Percentiles rank a stretch among this genome's conserved stretches.
Evolutionary conservation across 1,140 invertebrate genomes (phyloP).

Genomic region (Euglossa dilemma): DNA sequence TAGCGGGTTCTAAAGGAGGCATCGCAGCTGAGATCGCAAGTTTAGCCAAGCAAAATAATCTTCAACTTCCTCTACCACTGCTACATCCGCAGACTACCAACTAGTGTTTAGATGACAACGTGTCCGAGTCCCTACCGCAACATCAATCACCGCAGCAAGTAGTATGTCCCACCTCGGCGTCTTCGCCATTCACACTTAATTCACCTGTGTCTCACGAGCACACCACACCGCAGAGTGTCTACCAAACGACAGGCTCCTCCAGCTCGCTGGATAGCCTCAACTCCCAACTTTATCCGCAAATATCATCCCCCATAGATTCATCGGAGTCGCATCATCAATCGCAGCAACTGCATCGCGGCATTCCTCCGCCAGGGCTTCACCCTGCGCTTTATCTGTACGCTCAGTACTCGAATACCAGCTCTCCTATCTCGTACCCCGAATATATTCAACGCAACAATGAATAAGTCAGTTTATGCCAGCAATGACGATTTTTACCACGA

Average conservation of each 20-base stretch:
- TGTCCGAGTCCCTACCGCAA: constrained; percentile 70
- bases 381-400: constrained; percentile 81
- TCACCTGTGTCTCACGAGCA: constrained; percentile 75
- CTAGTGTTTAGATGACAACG: constrained; percentile 79
- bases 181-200: constrained; percentile 74
- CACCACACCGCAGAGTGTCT: constrained; percentile 78
- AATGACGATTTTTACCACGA: constrained; percentile 43
- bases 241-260: constrained; percentile 76
- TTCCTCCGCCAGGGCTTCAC: constrained; percentile 78
- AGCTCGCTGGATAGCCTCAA: constrained; percentile 71
- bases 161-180: constrained; percentile 67
- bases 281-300: constrained; percentile 75
- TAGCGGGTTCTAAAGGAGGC: constrained; percentile 72
- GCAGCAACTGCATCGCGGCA: constrained; percentile 70
- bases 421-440: constrained; percentile 78
- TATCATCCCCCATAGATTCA: constrained; percentile 68
- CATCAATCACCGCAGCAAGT: constrained; percentile 69
- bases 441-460: constrained; percentile 79
- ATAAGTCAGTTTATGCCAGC: constrained; percentile 60
- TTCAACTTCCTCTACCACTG: constrained; percentile 80
- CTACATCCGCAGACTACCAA: constrained; percentile 81
- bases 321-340: constrained; percentile 66
- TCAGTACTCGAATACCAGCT: constrained; percentile 77
- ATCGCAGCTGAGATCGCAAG: constrained; percentile 80
- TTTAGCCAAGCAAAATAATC: constrained; percentile 80